Evolutionary conservation across 2,113 vertebrate genomes (phyloP).

Genomic region (Leptobrachium leishanense): DNA sequence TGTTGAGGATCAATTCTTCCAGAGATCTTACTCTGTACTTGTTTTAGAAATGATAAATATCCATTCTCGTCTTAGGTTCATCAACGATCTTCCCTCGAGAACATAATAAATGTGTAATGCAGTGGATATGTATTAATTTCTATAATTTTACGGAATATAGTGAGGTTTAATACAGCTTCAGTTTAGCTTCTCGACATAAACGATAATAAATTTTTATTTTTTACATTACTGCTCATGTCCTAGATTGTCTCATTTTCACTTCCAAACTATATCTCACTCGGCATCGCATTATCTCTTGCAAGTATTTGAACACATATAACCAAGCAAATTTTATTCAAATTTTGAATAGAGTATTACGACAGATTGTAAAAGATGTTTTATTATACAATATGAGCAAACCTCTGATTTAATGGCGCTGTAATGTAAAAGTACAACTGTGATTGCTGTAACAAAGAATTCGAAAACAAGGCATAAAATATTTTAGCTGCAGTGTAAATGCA

Average conservation of each 20-base stretch:
- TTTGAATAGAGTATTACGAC: constrained; percentile 41
- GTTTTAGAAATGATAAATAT: too few species aligned
- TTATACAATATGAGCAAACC: constrained; percentile 40
- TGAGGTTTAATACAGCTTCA: too few species aligned
- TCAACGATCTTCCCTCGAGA: too few species aligned
- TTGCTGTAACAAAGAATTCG: constrained; percentile 7
- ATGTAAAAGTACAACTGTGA: constrained; percentile 32
- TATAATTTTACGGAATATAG: too few species aligned
- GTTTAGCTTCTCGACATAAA: too few species aligned
- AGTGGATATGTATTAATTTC: too few species aligned
- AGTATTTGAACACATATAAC: constrained; percentile 33
- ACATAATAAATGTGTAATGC: too few species aligned
- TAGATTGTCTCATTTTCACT: neutral
- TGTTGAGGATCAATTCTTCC: too few species aligned
- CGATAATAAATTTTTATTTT: too few species aligned
- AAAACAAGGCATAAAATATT: constrained; percentile 41
- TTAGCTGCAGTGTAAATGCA: constrained; percentile 33
- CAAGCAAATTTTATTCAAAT: constrained; percentile 47
- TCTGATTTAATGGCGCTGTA: constrained; percentile 42
- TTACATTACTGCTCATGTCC: too few species aligned
- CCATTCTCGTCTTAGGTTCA: too few species aligned
- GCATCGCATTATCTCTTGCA: constrained; percentile 29
- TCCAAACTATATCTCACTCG: neutral
- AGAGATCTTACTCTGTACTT: too few species aligned
- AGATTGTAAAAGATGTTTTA: constrained; percentile 44